Base-by-base conservation (phyloP, 2,797 vertebrate species). In the Alectoris magna region DNA sequence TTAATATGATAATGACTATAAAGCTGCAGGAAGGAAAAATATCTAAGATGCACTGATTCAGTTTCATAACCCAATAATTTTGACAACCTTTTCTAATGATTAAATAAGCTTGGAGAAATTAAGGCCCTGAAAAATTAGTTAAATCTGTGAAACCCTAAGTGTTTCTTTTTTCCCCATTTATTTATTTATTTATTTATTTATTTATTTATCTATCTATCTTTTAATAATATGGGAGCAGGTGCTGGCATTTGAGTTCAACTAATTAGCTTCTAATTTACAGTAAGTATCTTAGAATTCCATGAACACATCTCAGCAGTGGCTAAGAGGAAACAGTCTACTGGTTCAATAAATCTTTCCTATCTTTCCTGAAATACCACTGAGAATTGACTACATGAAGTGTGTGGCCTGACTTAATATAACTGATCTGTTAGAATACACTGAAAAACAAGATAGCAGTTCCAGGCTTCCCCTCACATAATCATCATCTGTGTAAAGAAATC, bases 241-340 rank as follows among this genome's bases (percentile, higher is more conserved):
- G 97, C 93, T 96, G 92, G 92, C 91, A 96, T 97, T 97, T 97
- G 82, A 92, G 90, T 95, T 94, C 93, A 93, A 94, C 95, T 97
- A 97, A 97, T 97, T 97, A 97, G 94, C 95, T 95, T 96, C 95
- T 97, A 97, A 97, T 97, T 96, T 97, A 96, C 93, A 93, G 96
- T 97, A 97, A 97, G 96, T 95, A 96, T 96, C 95, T 97, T 91
- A 88, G 93, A 96, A 97, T 97, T 95, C 91, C 87, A 94, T 49
- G 66, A 95, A 94, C 90, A 92, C 0, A 29, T 95, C 96, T 97
- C 97, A 92, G 87, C 5, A 87, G 95, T 92, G 95, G 96, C 92
- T 93, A 94, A 94, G 87, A 95, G 93, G 96, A 97, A 97, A 96
- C 95, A 95, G 88, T 97, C 90, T 93, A 96, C 92, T 91, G 78